Evolutionary conservation across 1,140 invertebrate species (phyloP), one percentile per base, ranked within the genome.

Genomic region (Drosophila ogumai): DNA sequence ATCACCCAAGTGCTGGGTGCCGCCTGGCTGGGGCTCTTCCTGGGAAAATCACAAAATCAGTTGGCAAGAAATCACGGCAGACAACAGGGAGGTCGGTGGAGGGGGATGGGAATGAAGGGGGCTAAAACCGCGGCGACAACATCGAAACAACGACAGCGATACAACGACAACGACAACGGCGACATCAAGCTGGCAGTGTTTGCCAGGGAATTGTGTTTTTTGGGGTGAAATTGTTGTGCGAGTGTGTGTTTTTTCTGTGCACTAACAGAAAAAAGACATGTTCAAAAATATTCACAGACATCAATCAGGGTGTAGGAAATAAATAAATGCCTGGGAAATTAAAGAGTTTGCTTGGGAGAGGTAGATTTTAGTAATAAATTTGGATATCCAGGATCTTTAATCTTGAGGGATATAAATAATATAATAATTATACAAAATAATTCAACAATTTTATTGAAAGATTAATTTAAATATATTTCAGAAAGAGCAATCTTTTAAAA

Each of bases 41-140:
- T 84, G 73, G 57, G 86, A 85, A 90, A 90, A 90, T 88, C 85
- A 88, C 54, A 73, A 90, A 88, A 88, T 88, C 85, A 90, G 85
- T 88, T 88, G 86, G 81, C 85, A 85, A 88, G 85, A 90, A 81
- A 88, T 90, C 85, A 79, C 66, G 59, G 58, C 56, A 82, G 73
- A 75, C 44, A 2, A 25, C 59, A 50, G 31, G 19, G 9, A 13
- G 50, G 50, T 9, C 5, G 19, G 4, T 6, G 2, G 34, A 8
- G n/a, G 13, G 50, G 32, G 4, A 1, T 8, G 31, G n/a, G 60
- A 2, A 22, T 12, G 19, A 8, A 34, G 12, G 38, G 13, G 38
- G 22, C 58, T 4, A 34, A 72, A 73, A 73, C 69, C 69, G 69
- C 69, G 69, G 67, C 69, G 69, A 73, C 69, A 73, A 73, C 69